These are phyloP conservation scores for Zeuzera pyrina DNA, from an alignment of 2,888 invertebrate genomes.

Conservation along the genomic window DNA sequence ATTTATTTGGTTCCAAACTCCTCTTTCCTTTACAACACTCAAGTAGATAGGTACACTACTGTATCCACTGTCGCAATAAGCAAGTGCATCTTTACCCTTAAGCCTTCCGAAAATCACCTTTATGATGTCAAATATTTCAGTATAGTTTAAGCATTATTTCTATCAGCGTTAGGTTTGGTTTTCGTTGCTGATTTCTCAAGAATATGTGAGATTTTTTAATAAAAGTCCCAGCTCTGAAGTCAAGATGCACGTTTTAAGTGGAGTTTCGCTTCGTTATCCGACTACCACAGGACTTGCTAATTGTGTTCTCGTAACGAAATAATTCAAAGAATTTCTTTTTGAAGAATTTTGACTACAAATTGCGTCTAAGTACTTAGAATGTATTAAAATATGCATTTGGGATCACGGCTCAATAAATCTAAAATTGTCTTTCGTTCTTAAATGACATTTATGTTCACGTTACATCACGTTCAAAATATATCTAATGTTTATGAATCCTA, in stretches of 20 bases:
- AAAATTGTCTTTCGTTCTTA: too few relatives aligned
- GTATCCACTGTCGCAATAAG: constrained; percentile 37
- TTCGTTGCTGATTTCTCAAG: too few relatives aligned
- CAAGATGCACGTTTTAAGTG: constrained; percentile 50
- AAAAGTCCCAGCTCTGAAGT: constrained; percentile 21
- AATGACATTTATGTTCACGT: too few relatives aligned
- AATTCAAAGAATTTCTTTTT: constrained; percentile 16
- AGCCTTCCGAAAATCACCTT: constrained; percentile 20
- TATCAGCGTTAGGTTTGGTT: too few relatives aligned
- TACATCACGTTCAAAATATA: too few relatives aligned
- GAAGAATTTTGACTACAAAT: too few relatives aligned
- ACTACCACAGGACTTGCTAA: constrained; percentile 45
- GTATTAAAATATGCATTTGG: too few relatives aligned
- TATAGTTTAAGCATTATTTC: too few relatives aligned
- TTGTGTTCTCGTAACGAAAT: constrained; percentile 47
- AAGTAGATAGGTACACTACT: constrained; percentile 33
- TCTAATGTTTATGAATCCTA: too few relatives aligned
- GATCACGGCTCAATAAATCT: too few relatives aligned
- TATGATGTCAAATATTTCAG: constrained; percentile 6
- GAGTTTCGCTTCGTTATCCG: constrained; percentile 53
- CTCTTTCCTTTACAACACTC: constrained; percentile 29
- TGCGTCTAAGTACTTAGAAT: too few relatives aligned
- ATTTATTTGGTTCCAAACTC: neutral
- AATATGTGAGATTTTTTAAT: constrained; percentile 25
- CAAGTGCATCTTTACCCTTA: constrained; percentile 38